Base-by-base conservation (phyloP, 2,113 vertebrate species). In the Pelusios castaneus region DNA sequence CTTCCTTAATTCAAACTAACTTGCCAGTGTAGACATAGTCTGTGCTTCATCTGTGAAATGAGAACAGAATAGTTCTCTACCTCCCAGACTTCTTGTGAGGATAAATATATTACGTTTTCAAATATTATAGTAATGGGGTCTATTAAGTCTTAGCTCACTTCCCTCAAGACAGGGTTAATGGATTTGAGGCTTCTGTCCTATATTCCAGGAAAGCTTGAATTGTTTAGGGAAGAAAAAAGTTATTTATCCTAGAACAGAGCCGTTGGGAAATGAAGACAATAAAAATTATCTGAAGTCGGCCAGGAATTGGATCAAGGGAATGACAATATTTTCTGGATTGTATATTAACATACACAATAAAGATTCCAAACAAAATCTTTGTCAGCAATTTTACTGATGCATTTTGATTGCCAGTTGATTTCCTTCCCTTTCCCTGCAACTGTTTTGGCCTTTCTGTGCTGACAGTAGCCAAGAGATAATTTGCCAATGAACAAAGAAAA, bases 401-500 rank as follows among this genome's bases (percentile, higher is more conserved):
- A 86, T 86, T 92, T 11, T 88, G 2, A 8, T 82, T 94, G 77
- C 2, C 87, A 67, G 11, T 79, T 49, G 10, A 82, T 89, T 92
- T 38, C 34, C 76, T 58, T 27, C 10, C 6, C 9, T 38, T 70
- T 17, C n/a, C 34, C 17, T 52, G 4, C 29, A 79, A 88, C 76
- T 87, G 86, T 89, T 83, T 11, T 55, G 45, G 22, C 27, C 34
- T 87, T 89, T 90, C 80, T 82, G 21, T 81, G 43, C 38, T 16
- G 8, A 89, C 10, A 2, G 1, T 63, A 92, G 86, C 79, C 90
- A 91, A 83, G 77, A 70, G 94, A 60, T 75, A 91, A 92, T 89
- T 87, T 0, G 2, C 73, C 60, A 97, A 21, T 73, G 94, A 96
- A 94, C 27, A 63, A 83, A 95, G 75, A 17, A 92, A 84, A 93